A percentile compares a stretch with the other conserved stretches of the same genome.
phyloP scores from a whole-genome alignment of 2,888 invertebrate genomes.

The Microctonus brassicae region DNA sequence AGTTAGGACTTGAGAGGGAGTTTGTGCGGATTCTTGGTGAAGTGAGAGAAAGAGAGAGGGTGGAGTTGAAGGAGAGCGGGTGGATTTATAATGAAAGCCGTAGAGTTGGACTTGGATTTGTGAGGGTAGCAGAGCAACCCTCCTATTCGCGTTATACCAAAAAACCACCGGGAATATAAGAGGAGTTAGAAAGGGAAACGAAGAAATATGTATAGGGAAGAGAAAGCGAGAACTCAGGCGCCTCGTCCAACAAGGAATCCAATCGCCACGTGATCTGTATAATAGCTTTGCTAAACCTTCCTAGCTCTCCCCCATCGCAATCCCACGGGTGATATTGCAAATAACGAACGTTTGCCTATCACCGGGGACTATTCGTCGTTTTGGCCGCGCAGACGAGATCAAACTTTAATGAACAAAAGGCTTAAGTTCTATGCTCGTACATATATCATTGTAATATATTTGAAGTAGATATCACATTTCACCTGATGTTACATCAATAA shows the following conservation, averaged over 20 bases:
- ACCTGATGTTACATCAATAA: neutral
- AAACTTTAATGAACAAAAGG: slow-evolving; percentile 31
- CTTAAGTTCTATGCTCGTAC: neutral
- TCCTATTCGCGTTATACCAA: slow-evolving; percentile 47
- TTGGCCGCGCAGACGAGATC: slow-evolving; percentile 29
- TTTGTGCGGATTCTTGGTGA: slow-evolving; percentile 40
- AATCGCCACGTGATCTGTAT: slow-evolving; percentile 68
- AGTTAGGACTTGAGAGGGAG: slow-evolving; percentile 60
- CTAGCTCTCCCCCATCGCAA: slow-evolving; percentile 50
- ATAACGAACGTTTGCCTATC: slow-evolving; percentile 63
- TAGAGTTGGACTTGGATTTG: slow-evolving; percentile 67
- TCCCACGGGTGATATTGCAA: slow-evolving; percentile 64
- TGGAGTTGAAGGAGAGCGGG: slow-evolving; percentile 49
- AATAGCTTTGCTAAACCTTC: slow-evolving; percentile 64
- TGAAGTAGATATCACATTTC: neutral
- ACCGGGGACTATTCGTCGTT: slow-evolving; percentile 47
- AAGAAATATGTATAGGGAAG: slow-evolving; percentile 28
- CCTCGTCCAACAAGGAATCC: slow-evolving; percentile 61
- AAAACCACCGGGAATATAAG: slow-evolving; percentile 40
- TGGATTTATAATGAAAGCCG: slow-evolving; percentile 70
- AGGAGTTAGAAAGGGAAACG: slow-evolving; percentile 15
- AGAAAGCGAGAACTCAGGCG: slow-evolving; percentile 36
- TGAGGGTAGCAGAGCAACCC: slow-evolving; percentile 61
- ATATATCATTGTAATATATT: neutral
- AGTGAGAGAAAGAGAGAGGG: slow-evolving; percentile 17